Conservation (phyloP, 1,140 invertebrate genomes). For the Chrysoperla carnea region DNA sequence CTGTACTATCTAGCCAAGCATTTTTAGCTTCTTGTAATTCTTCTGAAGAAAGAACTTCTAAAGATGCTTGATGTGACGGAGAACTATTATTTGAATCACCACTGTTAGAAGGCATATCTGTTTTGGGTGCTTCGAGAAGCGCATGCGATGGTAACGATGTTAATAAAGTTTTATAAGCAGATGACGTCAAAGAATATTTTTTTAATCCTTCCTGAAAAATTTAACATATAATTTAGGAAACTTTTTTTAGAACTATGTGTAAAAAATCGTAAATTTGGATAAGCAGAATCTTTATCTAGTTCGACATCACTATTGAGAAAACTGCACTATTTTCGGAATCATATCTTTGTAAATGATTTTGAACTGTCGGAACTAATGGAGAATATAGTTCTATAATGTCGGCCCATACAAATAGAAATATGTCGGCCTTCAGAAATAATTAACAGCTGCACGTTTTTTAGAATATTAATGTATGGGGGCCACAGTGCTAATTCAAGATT, state of each 20-base stretch:
- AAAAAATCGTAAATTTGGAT: conserved; percentile 1
- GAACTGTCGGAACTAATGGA: too few relatives aligned
- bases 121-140: background rate
- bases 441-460: too few relatives aligned
- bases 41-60: conserved; percentile 29
- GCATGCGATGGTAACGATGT: background rate
- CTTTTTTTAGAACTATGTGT: background rate
- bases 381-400: too few relatives aligned
- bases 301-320: too few relatives aligned
- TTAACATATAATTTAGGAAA: conserved; percentile 8
- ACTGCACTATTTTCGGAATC: too few relatives aligned
- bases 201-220: conserved; percentile 21
- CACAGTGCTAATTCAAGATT: too few relatives aligned
- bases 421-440: too few relatives aligned
- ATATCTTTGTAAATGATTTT: too few relatives aligned
- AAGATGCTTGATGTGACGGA: conserved; percentile 13
- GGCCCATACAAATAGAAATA: too few relatives aligned
- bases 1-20: conserved; percentile 31
- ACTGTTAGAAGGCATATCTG: background rate
- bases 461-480: too few relatives aligned
- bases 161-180: background rate
- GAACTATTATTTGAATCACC: conserved; percentile 7
- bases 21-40: conserved; percentile 37
- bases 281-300: too few relatives aligned
- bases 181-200: conserved; percentile 19